Conservation (phyloP, 2,888 invertebrate species). For the Amiota mariae region DNA sequence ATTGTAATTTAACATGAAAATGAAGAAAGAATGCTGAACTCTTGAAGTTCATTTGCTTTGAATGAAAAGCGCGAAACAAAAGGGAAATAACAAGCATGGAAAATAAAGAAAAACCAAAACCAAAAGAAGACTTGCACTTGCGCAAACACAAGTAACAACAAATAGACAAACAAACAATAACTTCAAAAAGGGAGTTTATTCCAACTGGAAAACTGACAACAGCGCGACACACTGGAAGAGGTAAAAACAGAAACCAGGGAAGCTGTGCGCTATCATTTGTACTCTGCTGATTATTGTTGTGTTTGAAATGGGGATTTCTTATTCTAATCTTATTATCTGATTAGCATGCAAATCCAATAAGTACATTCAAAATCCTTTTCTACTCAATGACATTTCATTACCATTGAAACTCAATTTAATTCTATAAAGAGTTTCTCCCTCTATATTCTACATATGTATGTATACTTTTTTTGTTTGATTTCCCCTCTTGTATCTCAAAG, state of each 20-base stretch:
- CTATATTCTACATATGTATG: too few relatives aligned
- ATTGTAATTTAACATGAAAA: conserved; percentile 11
- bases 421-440: conserved; percentile 35
- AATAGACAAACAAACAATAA: conserved; percentile 51
- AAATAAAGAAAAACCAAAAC: not conserved
- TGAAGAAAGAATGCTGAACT: not conserved
- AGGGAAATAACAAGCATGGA: not conserved
- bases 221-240: conserved; percentile 51
- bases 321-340: conserved; percentile 1
- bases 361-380: not conserved
- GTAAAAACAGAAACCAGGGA: conserved; percentile 28
- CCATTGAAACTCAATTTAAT: conserved; percentile 38
- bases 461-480: too few relatives aligned
- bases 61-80: not conserved
- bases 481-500: not conserved
- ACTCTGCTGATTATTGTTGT: not conserved
- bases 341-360: not conserved
- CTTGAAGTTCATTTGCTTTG: not conserved
- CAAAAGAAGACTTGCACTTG: conserved; percentile 60
- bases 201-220: conserved; percentile 49
- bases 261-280: conserved; percentile 26
- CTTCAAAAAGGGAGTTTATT: conserved; percentile 61
- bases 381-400: not conserved
- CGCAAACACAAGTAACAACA: conserved; percentile 47
- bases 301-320: not conserved